Evolutionary conservation across 2,113 vertebrate genomes (phyloP), one percentile per base, ranked within the genome.

Genomic region (Leptosomus discolor): DNA sequence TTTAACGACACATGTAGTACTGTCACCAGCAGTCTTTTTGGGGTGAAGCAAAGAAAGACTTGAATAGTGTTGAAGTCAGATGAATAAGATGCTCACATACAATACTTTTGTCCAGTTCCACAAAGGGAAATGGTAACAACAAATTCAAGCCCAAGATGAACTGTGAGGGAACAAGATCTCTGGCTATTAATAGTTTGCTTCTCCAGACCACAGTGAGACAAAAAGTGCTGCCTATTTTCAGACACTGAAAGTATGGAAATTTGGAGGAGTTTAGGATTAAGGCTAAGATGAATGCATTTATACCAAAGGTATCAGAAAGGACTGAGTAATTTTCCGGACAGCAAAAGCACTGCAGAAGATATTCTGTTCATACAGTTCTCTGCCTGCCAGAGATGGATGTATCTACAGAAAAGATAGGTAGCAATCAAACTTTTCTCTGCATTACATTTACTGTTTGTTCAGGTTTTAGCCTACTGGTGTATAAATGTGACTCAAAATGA

Each of bases 31-130:
- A 43, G 23, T 34, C 26, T 73, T 68, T n/a, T 12, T 19, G 10
- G 58, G 46, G 58, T 48, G 26, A 94, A 91, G 32, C 7, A 88
- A 74, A 73, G 45, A 91, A 13, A 69, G 24, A 27, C 11, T 37
- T 1, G 12, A 80, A 78, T 4, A 70, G 8, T 8, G 24, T 70
- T 73, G 27, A 80, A 88, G 90, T 37, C 1, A 69, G 37, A 41
- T 36, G 5, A 85, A 16, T 22, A 64, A 58, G 12, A 46, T 46
- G 19, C 5, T 78, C 0, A 0, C 0, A 2, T 45, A 23, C 7
- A 78, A 20, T 19, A 58, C 4, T 67, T 81, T 17, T n/a, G n/a
- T 21, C 46, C 27, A 45, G 29, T 41, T 73, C 41, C 67, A 61
- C 32, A 60, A 68, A 71, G 10, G 22, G 43, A 82, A 75, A 60